Conservation (phyloP, 2,797 vertebrate species). For the Clarias platycephalus region DNA sequence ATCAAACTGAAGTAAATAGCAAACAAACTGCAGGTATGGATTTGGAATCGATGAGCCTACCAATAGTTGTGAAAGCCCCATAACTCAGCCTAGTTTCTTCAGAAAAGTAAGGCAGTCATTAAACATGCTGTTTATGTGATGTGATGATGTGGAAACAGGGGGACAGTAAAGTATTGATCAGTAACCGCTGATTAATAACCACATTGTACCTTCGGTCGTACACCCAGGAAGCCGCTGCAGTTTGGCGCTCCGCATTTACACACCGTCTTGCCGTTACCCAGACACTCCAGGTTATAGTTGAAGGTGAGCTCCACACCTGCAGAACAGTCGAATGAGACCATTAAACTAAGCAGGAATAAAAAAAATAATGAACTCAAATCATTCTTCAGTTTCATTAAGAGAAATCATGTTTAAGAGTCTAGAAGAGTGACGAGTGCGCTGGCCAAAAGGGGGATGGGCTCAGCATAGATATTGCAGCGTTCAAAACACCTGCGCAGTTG, state of each 20-base stretch:
- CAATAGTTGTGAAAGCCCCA: neutral
- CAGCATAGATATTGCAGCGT: neutral
- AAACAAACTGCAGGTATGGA: neutral
- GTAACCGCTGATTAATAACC: slow-evolving; percentile 7
- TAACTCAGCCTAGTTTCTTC: neutral
- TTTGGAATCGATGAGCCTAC: neutral
- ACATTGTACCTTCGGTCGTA: slow-evolving; percentile 87
- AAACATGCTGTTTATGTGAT: neutral
- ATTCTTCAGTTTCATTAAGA: neutral
- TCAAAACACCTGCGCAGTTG: neutral
- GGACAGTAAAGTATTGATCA: neutral
- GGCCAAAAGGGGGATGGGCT: neutral
- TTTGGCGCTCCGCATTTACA: slow-evolving; percentile 98
- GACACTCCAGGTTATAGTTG: slow-evolving; percentile 98
- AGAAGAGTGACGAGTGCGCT: neutral
- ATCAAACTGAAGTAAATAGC: neutral
- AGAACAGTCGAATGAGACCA: neutral
- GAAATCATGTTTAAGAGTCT: neutral
- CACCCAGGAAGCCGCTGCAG: slow-evolving; percentile 96
- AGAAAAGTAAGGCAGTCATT: neutral
- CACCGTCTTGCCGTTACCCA: slow-evolving; percentile 95
- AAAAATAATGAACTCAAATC: neutral
- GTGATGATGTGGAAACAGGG: neutral
- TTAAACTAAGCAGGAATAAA: neutral
- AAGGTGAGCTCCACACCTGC: slow-evolving; percentile 95